phyloP scores from a whole-genome alignment of 2,797 vertebrate species.

The Myoxocephalus aenaeus region DNA sequence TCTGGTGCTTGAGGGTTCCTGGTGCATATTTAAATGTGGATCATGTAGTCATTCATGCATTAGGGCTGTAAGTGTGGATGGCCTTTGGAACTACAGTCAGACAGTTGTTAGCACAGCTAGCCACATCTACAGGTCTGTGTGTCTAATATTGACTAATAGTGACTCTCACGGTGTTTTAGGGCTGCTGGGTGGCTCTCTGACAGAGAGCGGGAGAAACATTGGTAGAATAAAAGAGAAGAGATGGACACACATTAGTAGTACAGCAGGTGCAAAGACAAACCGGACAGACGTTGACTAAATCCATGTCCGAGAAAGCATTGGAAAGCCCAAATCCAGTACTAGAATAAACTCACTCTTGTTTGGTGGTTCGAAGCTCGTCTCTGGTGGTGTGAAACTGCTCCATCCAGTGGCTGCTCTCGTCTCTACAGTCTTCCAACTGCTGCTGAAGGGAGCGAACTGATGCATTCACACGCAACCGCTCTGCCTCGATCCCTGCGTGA shows the following conservation, averaged over 20 bases:
- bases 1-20: neutral
- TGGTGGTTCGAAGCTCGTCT: slow-evolving; percentile 89
- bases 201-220: slow-evolving; percentile 59
- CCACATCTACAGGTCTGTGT: slow-evolving; percentile 45
- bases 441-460: slow-evolving; percentile 89
- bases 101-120: slow-evolving; percentile 47
- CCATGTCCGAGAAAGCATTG: neutral
- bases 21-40: neutral
- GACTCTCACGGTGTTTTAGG: slow-evolving; percentile 75
- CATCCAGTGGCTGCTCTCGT: slow-evolving; percentile 94
- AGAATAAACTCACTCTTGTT: slow-evolving; percentile 88
- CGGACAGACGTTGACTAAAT: slow-evolving; percentile 29
- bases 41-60: neutral
- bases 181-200: slow-evolving; percentile 68
- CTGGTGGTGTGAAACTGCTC: slow-evolving; percentile 92
- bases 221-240: slow-evolving; percentile 49
- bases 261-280: slow-evolving; percentile 36
- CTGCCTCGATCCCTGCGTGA: slow-evolving; percentile 89
- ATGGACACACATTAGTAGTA: slow-evolving; percentile 62
- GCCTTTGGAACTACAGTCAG: slow-evolving; percentile 49
- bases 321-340: slow-evolving; percentile 1
- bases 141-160: slow-evolving; percentile 42
- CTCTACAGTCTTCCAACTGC: slow-evolving; percentile 91
- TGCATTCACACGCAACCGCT: slow-evolving; percentile 88
- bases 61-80: slow-evolving; percentile 50